Conservation (phyloP, 2,888 invertebrate species). For the Trichopoda pennipes region DNA sequence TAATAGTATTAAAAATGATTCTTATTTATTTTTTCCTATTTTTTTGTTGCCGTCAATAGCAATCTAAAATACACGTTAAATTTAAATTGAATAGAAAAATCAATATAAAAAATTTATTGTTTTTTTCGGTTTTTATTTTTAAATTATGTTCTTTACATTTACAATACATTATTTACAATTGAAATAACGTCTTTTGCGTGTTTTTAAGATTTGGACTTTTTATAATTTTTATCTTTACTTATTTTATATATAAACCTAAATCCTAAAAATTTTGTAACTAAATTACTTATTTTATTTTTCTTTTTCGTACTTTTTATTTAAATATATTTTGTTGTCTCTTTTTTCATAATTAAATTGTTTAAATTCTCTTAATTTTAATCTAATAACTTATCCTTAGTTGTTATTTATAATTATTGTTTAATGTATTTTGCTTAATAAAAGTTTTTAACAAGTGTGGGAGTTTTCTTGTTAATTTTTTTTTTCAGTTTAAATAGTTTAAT, state of each 20-base stretch:
- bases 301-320: constrained; percentile 18
- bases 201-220: constrained; percentile 53
- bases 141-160: constrained; percentile 57
- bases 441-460: constrained; percentile 68
- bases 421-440: constrained; percentile 49
- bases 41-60: constrained; percentile 3
- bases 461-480: constrained; percentile 57
- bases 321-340: constrained; percentile 22
- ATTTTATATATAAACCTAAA: constrained; percentile 32
- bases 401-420: constrained; percentile 9
- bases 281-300: constrained; percentile 28
- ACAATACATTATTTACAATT: constrained; percentile 66
- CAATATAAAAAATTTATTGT: constrained; percentile 52
- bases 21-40: constrained; percentile 15
- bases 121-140: constrained; percentile 28
- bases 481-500: constrained; percentile 30
- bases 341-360: neutral
- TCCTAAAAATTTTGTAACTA: constrained; percentile 28
- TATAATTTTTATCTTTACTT: constrained; percentile 27
- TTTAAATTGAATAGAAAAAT: constrained; percentile 44
- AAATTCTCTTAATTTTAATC: neutral
- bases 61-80: constrained; percentile 24
- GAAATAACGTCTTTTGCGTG: constrained; percentile 50
- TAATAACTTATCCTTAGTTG: constrained; percentile 10
- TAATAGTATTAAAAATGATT: constrained; percentile 16